Conservation (phyloP, 1,140 invertebrate species). For the Neocloeon triangulifer region DNA sequence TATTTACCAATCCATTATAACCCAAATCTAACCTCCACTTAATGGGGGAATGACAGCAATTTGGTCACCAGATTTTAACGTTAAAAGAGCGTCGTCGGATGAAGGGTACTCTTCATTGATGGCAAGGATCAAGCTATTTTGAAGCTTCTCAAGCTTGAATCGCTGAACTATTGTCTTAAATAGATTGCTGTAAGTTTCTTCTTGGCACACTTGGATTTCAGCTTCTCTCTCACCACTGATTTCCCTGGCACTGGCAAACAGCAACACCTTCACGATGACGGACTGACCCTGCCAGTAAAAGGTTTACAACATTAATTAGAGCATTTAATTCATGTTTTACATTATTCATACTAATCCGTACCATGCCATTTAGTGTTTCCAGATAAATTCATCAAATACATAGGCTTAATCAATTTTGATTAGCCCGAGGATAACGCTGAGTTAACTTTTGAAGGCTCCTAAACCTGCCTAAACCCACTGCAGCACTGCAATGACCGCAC, state of each 20-base stretch:
- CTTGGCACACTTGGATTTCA: constrained; percentile 21
- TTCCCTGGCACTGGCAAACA: constrained; percentile 74
- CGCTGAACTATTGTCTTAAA: constrained; percentile 26
- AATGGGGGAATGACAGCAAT: constrained; percentile 70
- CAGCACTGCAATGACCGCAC: too few relatives aligned
- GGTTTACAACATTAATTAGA: too few relatives aligned
- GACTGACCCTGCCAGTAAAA: too few relatives aligned
- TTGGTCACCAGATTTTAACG: constrained; percentile 39
- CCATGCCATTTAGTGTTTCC: too few relatives aligned
- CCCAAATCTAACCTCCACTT: constrained; percentile 68
- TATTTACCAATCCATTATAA: too few relatives aligned
- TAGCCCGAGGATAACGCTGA: too few relatives aligned
- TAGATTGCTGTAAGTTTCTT: constrained; percentile 26
- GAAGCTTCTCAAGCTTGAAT: constrained; percentile 42
- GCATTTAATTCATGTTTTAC: too few relatives aligned
- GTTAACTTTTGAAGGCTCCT: too few relatives aligned
- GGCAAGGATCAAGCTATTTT: constrained; percentile 47
- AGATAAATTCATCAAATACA: too few relatives aligned
- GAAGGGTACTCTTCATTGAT: constrained; percentile 53
- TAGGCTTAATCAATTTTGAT: too few relatives aligned
- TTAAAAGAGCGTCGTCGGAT: constrained; percentile 15
- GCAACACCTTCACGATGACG: constrained; percentile 37
- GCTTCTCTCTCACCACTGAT: constrained; percentile 34
- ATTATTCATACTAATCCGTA: too few relatives aligned
- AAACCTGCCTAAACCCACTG: too few relatives aligned